phyloP scores from a whole-genome alignment of 2,888 invertebrate species.

The Trichopria drosophilae region DNA sequence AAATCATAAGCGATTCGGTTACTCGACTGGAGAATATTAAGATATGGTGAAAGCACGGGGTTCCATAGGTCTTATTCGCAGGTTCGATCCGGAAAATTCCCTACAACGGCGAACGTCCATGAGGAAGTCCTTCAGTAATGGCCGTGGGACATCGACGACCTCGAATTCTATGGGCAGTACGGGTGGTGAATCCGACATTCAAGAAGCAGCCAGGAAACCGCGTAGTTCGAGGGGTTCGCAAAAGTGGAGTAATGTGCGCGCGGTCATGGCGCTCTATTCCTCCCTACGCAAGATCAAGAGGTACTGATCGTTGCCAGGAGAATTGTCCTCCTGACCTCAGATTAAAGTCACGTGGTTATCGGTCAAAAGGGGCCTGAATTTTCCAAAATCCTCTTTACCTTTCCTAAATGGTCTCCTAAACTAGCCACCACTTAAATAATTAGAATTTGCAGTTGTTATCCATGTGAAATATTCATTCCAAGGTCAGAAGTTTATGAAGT shows the following conservation, averaged over 20 bases:
- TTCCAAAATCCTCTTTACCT: no score
- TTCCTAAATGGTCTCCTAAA: no score
- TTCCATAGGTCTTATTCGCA: conserved; percentile 50
- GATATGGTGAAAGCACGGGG: conserved; percentile 20
- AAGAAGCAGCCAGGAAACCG: conserved; percentile 45
- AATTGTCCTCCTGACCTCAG: conserved; percentile 40
- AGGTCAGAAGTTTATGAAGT: no score
- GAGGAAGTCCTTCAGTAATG: conserved; percentile 44
- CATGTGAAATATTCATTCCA: no score
- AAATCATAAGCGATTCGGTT: conserved; percentile 1
- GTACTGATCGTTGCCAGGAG: conserved; percentile 58
- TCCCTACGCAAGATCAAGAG: conserved; percentile 89
- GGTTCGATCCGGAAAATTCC: conserved; percentile 45
- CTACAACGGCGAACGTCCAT: conserved; percentile 37
- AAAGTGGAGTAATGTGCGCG: conserved; percentile 85
- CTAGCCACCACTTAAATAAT: no score
- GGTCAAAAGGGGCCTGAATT: no score
- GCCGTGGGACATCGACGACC: conserved; percentile 43
- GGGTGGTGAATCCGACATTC: conserved; percentile 50
- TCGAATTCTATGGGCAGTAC: conserved; percentile 53
- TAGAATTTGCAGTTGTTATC: no score
- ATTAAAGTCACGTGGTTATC: no score
- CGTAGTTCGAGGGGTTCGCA: conserved; percentile 60
- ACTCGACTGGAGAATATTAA: conserved; percentile 9
- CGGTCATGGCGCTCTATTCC: conserved; percentile 88